phyloP scores from a whole-genome alignment of 1,140 invertebrate species.

The Trichomalopsis sarcophagae region DNA sequence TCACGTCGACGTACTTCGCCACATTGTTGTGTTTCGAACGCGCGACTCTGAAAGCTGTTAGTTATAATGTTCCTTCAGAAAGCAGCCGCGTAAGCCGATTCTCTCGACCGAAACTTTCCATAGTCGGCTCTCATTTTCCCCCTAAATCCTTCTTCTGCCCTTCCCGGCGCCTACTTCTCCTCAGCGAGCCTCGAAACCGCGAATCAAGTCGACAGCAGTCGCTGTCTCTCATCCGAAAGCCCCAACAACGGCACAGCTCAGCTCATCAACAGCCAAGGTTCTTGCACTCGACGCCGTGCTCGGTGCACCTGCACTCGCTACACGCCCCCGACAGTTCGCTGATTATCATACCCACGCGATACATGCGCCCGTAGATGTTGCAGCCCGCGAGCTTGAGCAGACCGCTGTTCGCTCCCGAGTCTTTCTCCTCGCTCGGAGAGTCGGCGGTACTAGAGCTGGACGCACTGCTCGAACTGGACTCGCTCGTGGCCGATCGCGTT shows the following conservation, averaged over 20 bases:
- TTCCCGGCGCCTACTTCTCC: not conserved
- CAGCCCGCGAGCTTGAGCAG: constrained; percentile 89
- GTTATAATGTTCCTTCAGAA: not conserved
- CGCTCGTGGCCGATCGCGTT: not conserved
- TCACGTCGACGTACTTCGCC: not conserved
- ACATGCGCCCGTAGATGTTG: constrained; percentile 94
- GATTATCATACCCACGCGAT: constrained; percentile 88
- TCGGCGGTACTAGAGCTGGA: constrained; percentile 26
- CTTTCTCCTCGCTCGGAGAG: constrained; percentile 55
- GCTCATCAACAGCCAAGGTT: constrained; percentile 77
- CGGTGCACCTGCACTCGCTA: constrained; percentile 89
- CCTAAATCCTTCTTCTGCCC: not conserved
- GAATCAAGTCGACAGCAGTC: not conserved
- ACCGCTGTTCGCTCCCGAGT: constrained; percentile 63
- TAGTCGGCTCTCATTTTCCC: not conserved
- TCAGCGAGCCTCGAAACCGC: not conserved
- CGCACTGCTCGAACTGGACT: not conserved
- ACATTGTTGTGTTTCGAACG: not conserved
- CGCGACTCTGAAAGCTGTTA: not conserved
- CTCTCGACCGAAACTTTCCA: not conserved
- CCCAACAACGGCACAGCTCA: not conserved
- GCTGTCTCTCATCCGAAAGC: not conserved
- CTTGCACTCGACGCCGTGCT: constrained; percentile 89
- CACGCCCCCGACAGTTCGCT: constrained; percentile 88
- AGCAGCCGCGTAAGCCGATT: not conserved